Evolutionary conservation across 2,113 vertebrate genomes (phyloP).

Genomic region (Brienomyrus longianalis): DNA sequence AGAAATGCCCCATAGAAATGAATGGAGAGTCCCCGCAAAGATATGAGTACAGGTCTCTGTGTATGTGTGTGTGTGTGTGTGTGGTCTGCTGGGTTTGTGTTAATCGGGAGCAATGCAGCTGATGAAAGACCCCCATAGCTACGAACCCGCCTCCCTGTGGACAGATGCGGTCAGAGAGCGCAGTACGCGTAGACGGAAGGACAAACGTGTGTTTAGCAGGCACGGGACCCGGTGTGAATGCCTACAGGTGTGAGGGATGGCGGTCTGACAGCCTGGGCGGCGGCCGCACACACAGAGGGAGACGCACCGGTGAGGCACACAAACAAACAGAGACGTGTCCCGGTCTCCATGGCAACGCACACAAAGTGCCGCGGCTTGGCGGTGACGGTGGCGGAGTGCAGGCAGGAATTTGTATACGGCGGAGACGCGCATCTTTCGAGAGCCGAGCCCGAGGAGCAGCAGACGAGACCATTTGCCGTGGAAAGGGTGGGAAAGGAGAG

Average conservation of each 20-base stretch:
- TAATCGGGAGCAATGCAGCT: neutral
- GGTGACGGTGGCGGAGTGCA: neutral
- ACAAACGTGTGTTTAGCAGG: slow-evolving; percentile 2
- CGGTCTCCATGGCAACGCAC: slow-evolving; percentile 18
- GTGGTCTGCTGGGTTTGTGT: neutral
- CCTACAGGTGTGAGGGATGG: neutral
- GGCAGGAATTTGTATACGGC: neutral
- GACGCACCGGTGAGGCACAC: neutral
- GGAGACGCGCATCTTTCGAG: neutral
- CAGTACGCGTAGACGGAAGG: neutral
- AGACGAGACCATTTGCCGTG: neutral
- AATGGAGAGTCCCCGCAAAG: too few relatives aligned
- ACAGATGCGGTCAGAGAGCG: neutral
- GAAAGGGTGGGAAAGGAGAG: neutral
- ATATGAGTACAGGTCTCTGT: neutral
- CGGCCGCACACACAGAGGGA: neutral
- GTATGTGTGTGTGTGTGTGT: neutral
- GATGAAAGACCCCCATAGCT: neutral
- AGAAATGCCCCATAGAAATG: too few relatives aligned
- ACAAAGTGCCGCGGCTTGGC: neutral
- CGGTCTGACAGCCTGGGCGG: neutral
- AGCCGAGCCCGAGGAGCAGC: neutral
- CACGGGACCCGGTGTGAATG: slow-evolving; percentile 13
- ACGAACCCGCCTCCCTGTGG: neutral
- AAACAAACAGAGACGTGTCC: slow-evolving; percentile 8